phyloP scores from a whole-genome alignment of 2,888 invertebrate species.

The Pollenia angustigena region DNA sequence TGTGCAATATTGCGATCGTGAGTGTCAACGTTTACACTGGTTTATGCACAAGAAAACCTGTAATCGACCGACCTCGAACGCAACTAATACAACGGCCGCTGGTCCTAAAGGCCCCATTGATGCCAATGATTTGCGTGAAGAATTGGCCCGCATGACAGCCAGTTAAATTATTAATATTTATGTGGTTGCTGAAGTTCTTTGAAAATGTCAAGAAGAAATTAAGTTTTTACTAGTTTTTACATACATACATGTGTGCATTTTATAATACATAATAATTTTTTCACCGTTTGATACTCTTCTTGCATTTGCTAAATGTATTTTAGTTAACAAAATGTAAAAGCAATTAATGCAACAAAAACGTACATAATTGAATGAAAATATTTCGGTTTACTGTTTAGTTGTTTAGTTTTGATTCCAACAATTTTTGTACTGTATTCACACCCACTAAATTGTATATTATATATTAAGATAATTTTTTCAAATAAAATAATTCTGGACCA shows the following conservation, averaged over 20 bases:
- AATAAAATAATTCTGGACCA: conserved; percentile 44
- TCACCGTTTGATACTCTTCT: not conserved
- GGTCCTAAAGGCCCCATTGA: conserved; percentile 77
- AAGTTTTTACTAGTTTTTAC: conserved; percentile 32
- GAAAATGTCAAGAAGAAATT: not conserved
- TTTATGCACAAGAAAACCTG: conserved; percentile 95
- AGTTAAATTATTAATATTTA: conserved; percentile 60
- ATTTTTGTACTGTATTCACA: conserved; percentile 47
- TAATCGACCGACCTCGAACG: conserved; percentile 86
- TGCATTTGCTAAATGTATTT: conserved; percentile 48
- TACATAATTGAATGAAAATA: not conserved
- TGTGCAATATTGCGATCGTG: conserved; percentile 96
- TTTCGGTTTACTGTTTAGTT: conserved; percentile 29
- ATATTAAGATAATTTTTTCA: conserved; percentile 50
- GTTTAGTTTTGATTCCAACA: conserved; percentile 50
- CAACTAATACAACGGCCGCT: conserved; percentile 79
- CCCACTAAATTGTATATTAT: conserved; percentile 46
- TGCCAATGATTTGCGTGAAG: conserved; percentile 78
- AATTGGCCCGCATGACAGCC: conserved; percentile 77
- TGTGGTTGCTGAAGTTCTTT: not conserved
- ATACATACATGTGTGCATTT: conserved; percentile 47
- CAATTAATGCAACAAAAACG: not conserved
- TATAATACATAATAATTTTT: conserved; percentile 25
- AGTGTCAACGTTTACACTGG: conserved; percentile 97
- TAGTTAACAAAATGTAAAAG: conserved; percentile 29